Evolutionary conservation across 2,113 vertebrate genomes (phyloP).

Genomic region (Otolemur garnettii): DNA sequence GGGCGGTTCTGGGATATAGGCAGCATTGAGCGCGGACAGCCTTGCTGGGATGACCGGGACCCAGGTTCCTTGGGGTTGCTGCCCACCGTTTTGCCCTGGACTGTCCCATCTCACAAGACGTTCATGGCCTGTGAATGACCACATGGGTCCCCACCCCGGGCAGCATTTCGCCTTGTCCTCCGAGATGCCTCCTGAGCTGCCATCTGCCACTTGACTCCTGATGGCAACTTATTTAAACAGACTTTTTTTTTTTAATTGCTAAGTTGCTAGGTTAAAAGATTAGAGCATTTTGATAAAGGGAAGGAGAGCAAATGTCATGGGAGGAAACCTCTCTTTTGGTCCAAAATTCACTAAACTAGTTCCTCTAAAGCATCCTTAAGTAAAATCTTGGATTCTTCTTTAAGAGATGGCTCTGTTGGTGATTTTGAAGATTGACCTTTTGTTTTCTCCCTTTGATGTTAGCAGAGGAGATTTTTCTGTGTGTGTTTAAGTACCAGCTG

Average conservation of each 20-base stretch:
- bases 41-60: not conserved
- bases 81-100: not conserved
- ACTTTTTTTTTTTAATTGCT: conserved; percentile 53
- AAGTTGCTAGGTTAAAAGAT: not conserved
- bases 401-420: conserved; percentile 45
- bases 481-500: not conserved
- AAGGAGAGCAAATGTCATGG: not conserved
- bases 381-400: not conserved
- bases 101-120: not conserved
- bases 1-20: not conserved
- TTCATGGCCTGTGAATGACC: not conserved
- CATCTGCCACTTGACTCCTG: conserved; percentile 54
- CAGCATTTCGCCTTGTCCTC: not conserved
- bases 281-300: not conserved
- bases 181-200: not conserved
- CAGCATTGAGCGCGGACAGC: not conserved
- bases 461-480: conserved; percentile 46
- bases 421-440: conserved; percentile 78
- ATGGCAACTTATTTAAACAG: conserved; percentile 75
- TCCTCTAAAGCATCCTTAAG: not conserved
- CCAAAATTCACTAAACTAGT: not conserved
- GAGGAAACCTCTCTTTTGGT: not conserved
- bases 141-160: not conserved
- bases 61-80: not conserved
- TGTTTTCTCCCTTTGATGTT: not conserved